Conservation (phyloP, 2,113 vertebrate genomes). For the Periophthalmus modestus region DNA sequence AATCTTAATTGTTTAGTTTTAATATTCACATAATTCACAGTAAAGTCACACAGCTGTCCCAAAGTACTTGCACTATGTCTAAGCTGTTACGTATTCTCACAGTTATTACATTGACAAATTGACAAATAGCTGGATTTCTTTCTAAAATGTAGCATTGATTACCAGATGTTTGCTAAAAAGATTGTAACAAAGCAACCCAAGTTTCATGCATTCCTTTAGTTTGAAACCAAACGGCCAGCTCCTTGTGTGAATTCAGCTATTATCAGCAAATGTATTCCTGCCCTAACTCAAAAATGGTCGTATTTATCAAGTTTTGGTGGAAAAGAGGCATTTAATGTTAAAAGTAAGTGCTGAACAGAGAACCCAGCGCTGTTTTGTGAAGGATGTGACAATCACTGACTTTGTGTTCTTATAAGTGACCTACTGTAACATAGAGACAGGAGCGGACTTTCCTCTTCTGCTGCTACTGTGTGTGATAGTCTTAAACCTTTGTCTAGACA, state of each 20-base stretch:
- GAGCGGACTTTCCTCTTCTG: slow-evolving; percentile 68
- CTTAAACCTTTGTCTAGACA: slow-evolving; percentile 67
- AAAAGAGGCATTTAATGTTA: slow-evolving; percentile 22
- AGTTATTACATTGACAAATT: background rate
- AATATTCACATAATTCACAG: background rate
- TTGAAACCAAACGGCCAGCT: no score
- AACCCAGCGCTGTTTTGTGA: slow-evolving; percentile 44
- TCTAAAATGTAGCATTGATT: background rate
- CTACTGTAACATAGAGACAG: slow-evolving; percentile 70
- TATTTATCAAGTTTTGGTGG: background rate
- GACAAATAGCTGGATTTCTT: background rate
- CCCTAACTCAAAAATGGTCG: no score
- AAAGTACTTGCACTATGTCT: background rate
- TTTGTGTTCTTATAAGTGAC: slow-evolving; percentile 73
- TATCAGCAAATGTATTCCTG: no score
- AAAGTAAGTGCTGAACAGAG: slow-evolving; percentile 20
- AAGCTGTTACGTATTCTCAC: background rate
- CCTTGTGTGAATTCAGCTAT: no score
- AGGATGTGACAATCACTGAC: slow-evolving; percentile 76
- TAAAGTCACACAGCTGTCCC: no score
- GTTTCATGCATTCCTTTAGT: no score
- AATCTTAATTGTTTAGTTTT: no score
- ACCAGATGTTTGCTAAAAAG: background rate
- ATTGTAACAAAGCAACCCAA: no score
- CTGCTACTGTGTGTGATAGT: slow-evolving; percentile 74